Percentiles rank a stretch among this genome's conserved stretches.
Conservation (phyloP, 2,797 vertebrate genomes). For the Parambassis ranga region DNA sequence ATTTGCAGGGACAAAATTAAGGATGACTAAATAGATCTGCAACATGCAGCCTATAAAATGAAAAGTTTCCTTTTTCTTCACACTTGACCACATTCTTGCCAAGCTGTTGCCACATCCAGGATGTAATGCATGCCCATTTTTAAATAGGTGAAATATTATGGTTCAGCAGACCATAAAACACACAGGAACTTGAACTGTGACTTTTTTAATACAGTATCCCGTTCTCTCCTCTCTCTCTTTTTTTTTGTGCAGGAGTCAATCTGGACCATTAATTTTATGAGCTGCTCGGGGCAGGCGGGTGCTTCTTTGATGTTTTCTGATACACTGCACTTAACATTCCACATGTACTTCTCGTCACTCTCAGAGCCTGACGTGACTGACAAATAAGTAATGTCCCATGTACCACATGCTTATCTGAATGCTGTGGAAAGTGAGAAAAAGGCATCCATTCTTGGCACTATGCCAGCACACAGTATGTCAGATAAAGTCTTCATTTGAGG, state of each 20-base stretch:
- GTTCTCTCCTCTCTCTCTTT: constrained; percentile 68
- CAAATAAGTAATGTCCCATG: constrained; percentile 50
- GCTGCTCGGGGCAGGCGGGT: constrained; percentile 43
- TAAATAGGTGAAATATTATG: constrained; percentile 66
- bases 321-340: constrained; percentile 75
- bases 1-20: background rate
- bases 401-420: constrained; percentile 53
- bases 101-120: constrained; percentile 39
- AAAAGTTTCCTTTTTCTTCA: constrained; percentile 38
- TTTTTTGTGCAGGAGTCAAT: constrained; percentile 60
- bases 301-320: constrained; percentile 73
- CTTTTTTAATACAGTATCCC: constrained; percentile 62
- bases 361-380: constrained; percentile 46
- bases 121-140: constrained; percentile 45
- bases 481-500: constrained; percentile 58
- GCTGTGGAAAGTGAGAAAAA: constrained; percentile 47
- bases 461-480: constrained; percentile 52
- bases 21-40: constrained; percentile 24
- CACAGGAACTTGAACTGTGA: constrained; percentile 64
- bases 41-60: constrained; percentile 35
- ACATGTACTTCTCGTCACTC: constrained; percentile 57
- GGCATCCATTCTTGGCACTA: constrained; percentile 48
- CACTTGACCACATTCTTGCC: constrained; percentile 36
- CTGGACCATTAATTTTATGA: constrained; percentile 75
- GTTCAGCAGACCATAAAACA: constrained; percentile 70